Base-by-base conservation (phyloP, 2,888 invertebrate genomes). In the Matsumyia berberina region DNA sequence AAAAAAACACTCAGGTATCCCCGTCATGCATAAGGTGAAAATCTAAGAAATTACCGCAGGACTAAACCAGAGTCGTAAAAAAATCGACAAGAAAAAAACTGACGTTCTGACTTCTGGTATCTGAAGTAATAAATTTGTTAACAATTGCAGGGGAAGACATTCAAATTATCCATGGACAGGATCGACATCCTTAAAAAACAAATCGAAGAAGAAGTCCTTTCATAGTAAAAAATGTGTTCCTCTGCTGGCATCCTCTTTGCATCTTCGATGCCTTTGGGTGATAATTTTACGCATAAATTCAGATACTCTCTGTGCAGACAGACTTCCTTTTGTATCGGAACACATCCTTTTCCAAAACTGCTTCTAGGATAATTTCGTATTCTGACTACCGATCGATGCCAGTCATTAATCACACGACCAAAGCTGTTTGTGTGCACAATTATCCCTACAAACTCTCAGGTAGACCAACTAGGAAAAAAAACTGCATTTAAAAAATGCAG, bases 11-110 rank as follows among this genome's bases (percentile, higher is more conserved):
- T 9, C 66, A 77, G 77, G 72, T 82, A 66, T 24, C 19, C 53
- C 17, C 1, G 35, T 7, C 24, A 15, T 37, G 42, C 15, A 15
- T 60, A 49, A 12, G 31, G 39, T 51, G 42, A 55, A 79, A 79
- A 74, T 73, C 79, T 83, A 64, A 79, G 79, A 79, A 83, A 79
- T 62, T 69, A 83, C 79, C 83, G 79, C 83, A 83, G 83, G 83
- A 73, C 79, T 73, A 74, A 57, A 83, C 82, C 79, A 83, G 64
- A 57, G 67, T 73, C 79, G 44, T 83, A 83, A 79, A 82, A 82
- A 66, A 64, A 11, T 35, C 8, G 11, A 19, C 4, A 55, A 44
- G 24, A 69, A 69, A 51, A 76, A 60, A 66, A 73, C 51, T 33
- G 39, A 57, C 11, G 19, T 51, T 60, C 78, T 82, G 78, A 83